Evolutionary conservation across 2,113 vertebrate genomes (phyloP).

Genomic region (Glaucomys volans): DNA sequence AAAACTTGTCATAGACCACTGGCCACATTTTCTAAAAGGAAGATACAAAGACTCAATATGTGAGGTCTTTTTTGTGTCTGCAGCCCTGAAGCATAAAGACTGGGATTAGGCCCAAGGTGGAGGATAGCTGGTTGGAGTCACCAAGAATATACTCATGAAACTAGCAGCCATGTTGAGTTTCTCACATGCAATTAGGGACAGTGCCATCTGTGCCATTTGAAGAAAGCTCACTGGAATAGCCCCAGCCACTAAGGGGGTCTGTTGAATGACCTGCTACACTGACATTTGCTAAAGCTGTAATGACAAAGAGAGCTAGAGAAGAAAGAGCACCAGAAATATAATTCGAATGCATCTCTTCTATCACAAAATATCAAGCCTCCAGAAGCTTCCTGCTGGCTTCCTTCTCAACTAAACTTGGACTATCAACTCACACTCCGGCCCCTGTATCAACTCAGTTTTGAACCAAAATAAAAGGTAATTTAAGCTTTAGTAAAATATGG

Average conservation of each 20-base stretch:
- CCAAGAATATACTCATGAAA: background rate
- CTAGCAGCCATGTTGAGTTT: background rate
- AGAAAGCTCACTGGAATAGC: background rate
- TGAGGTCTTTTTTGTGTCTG: background rate
- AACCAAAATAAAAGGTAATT: conserved; percentile 24
- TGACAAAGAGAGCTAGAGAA: background rate
- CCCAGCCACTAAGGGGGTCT: background rate
- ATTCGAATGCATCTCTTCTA: background rate
- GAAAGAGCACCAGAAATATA: background rate
- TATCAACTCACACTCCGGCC: background rate
- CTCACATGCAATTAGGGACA: background rate
- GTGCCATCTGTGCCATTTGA: background rate
- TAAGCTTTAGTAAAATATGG: background rate
- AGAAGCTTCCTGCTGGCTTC: background rate
- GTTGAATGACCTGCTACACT: background rate
- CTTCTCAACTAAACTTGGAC: background rate
- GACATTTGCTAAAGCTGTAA: background rate
- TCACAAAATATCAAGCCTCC: background rate
- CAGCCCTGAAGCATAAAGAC: background rate
- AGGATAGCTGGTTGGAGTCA: background rate
- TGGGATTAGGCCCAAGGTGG: background rate
- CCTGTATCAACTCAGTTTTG: background rate
- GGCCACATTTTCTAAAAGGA: background rate
- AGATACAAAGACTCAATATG: background rate
- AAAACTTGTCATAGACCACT: background rate